phyloP scores from a whole-genome alignment of 2,113 vertebrate genomes.

The Cyprinus carpio region DNA sequence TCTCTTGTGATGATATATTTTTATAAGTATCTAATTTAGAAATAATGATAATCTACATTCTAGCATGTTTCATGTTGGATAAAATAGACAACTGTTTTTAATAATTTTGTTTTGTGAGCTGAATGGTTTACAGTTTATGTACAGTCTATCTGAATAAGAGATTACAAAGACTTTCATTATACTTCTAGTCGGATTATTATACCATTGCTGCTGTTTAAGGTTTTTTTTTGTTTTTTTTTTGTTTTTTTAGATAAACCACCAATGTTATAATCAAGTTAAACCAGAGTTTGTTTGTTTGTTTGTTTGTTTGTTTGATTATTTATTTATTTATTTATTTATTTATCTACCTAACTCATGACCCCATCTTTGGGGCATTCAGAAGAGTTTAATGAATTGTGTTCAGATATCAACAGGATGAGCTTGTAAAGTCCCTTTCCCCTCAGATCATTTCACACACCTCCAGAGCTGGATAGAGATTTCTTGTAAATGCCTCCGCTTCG shows the following conservation, averaged over 20 bases:
- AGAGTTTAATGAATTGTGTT: not conserved
- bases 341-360: not conserved
- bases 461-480: constrained; percentile 71
- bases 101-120: not conserved
- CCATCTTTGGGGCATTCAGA: not conserved
- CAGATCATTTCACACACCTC: constrained; percentile 19
- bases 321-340: too few relatives aligned
- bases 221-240: too few relatives aligned
- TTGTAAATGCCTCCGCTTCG: constrained; percentile 81
- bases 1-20: too few relatives aligned
- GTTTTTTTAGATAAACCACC: too few relatives aligned
- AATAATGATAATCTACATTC: not conserved
- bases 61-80: not conserved
- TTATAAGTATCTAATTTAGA: too few relatives aligned
- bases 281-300: too few relatives aligned
- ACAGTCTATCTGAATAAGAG: not conserved
- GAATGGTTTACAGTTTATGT: not conserved
- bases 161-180: too few relatives aligned
- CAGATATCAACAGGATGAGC: not conserved
- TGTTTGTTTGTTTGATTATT: too few relatives aligned
- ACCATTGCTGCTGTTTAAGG: too few relatives aligned
- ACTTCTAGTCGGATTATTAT: too few relatives aligned
- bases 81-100: not conserved
- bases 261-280: too few relatives aligned
- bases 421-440: constrained; percentile 47